phyloP scores from a whole-genome alignment of 2,113 vertebrate genomes.

The Charina bottae region DNA sequence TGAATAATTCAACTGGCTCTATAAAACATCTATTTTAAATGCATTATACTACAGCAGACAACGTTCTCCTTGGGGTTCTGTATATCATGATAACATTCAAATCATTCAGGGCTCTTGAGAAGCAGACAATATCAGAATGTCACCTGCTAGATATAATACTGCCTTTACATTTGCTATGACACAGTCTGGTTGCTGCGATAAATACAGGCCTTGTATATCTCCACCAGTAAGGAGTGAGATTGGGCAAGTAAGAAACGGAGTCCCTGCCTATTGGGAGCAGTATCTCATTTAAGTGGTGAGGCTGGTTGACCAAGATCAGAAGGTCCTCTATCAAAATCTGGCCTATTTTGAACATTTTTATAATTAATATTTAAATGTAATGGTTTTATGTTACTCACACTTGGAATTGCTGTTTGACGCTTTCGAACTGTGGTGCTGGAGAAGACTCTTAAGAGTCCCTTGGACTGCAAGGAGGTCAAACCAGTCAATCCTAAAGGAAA shows the following conservation, averaged over 20 bases:
- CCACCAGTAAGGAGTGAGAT: neutral
- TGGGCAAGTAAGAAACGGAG: neutral
- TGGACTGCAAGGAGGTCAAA: no score
- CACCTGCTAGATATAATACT: slow-evolving; percentile 30
- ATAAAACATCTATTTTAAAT: slow-evolving; percentile 36
- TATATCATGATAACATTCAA: slow-evolving; percentile 17
- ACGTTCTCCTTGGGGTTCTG: slow-evolving; percentile 30
- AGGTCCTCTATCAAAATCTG: neutral
- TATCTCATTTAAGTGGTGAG: slow-evolving; percentile 9
- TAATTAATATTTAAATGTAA: neutral
- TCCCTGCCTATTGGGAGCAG: neutral
- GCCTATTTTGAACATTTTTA: neutral
- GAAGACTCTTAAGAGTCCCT: no score
- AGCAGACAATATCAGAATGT: slow-evolving; percentile 26
- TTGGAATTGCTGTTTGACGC: neutral
- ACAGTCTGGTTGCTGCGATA: slow-evolving; percentile 18
- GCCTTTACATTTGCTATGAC: slow-evolving; percentile 31
- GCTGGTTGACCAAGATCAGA: neutral
- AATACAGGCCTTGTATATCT: slow-evolving; percentile 9
- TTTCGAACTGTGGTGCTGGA: no score
- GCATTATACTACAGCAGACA: neutral
- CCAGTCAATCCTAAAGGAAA: no score
- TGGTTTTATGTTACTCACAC: neutral
- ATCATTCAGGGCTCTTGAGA: slow-evolving; percentile 31
- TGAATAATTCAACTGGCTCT: slow-evolving; percentile 44